Base-by-base conservation (phyloP, 2,113 vertebrate genomes). In the Riparia riparia region DNA sequence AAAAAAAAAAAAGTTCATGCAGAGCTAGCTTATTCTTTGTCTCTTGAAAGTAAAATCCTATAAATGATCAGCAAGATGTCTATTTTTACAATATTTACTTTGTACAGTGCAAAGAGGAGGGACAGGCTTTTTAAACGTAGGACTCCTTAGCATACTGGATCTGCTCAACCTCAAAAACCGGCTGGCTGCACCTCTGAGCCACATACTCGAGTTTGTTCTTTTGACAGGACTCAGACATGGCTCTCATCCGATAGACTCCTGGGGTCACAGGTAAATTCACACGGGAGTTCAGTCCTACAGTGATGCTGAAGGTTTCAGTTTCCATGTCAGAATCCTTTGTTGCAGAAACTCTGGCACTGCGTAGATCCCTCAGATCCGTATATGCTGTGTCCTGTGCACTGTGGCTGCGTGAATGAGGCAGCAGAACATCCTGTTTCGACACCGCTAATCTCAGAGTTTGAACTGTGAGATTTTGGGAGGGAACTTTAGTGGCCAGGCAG, bases 91-190 rank as follows among this genome's bases (percentile, higher is more conserved):
- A 13, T 74, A 81, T 74, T 39, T 63, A 76, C 89, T 64, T 32
- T 56, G 39, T 81, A 86, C 42, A 72, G 7, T 54, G 18, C 2
- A 1, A 53, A 69, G 66, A 49, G 3, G 31, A 47, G 9, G 50
- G 31, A 34, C 26, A 63, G 32, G n/a, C 31, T 65, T 72, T 82
- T 98, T 98, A 99, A 90, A 99, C 98, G 4, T 99, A 99, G 50
- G 99, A 99, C 96, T 99, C 99, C 96, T 99, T 99, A 25, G 98
- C 98, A 26, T 98, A 98, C 6, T 97, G 98, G 68, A 99, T 96
- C 16, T 99, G 97, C 42, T 98, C 97, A 14, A 86, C 98, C 70
- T 99, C 99, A 92, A 99, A 99, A 90, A 98, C 90, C 0, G 98
- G 98, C 92, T 99, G 99, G 95, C 98, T 99, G 72, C 99, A 99